Percentiles rank a stretch among this genome's conserved stretches.
Conservation (phyloP, 2,888 invertebrate genomes). For the Lasioglossum figueresi region DNA sequence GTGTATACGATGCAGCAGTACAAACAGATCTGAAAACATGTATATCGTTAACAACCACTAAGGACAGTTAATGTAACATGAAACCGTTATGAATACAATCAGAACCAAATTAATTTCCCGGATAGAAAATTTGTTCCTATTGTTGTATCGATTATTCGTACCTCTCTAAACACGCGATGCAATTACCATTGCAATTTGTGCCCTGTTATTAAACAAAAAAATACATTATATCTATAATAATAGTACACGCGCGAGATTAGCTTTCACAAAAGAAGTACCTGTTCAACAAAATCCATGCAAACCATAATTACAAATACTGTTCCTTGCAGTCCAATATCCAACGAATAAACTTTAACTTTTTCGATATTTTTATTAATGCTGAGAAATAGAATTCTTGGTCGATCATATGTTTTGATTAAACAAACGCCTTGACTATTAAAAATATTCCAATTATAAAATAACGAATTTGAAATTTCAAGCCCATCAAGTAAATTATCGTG, state of each 20-base stretch:
- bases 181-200: neutral
- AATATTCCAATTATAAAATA: neutral
- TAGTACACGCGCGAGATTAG: neutral
- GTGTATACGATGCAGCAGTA: neutral
- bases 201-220: neutral
- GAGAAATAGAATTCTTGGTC: neutral
- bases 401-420: neutral
- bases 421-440: neutral
- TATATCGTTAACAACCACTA: conserved; percentile 8
- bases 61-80: neutral
- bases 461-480: too few relatives aligned
- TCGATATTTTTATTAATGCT: neutral
- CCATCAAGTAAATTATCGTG: neutral
- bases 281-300: neutral
- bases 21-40: neutral
- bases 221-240: neutral
- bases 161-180: neutral
- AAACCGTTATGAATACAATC: neutral
- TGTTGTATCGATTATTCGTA: conserved; percentile 5
- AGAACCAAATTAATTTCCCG: neutral
- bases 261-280: neutral
- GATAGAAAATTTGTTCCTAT: neutral
- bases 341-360: too few relatives aligned
- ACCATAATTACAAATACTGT: neutral
- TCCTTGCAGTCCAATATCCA: too few relatives aligned